These are phyloP conservation scores for Lerema accius DNA, from an alignment of 1,140 invertebrate species.

Conservation along the genomic window DNA sequence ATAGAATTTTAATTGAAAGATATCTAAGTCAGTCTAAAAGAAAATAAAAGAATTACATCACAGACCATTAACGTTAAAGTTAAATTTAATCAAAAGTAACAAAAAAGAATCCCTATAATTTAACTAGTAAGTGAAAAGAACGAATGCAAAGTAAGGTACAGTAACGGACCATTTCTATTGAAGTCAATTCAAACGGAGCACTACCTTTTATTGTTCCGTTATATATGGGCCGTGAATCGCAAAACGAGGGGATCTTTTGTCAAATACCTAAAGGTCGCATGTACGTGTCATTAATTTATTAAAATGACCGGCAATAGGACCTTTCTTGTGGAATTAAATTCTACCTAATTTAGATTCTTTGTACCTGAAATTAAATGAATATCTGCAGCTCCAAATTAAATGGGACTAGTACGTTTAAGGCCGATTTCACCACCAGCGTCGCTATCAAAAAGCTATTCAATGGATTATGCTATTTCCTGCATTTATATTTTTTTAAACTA, in stretches of 20 bases:
- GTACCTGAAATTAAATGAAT: background rate
- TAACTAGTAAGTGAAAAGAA: background rate
- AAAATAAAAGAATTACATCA: no score
- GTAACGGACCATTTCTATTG: background rate
- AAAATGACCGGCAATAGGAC: background rate
- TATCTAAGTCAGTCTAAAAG: no score
- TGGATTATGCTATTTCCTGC: no score
- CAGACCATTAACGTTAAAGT: no score
- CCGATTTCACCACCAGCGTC: no score
- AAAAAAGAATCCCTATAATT: background rate
- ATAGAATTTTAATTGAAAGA: no score
- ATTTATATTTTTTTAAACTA: no score
- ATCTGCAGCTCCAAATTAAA: background rate
- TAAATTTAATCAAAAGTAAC: no score
- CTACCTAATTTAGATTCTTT: background rate
- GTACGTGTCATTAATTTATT: conserved; percentile 1
- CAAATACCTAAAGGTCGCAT: background rate
- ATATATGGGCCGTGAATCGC: background rate
- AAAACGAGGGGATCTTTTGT: background rate
- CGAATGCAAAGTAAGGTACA: background rate
- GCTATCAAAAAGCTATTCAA: no score
- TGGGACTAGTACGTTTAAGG: background rate
- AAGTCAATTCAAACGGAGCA: background rate
- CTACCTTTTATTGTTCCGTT: background rate
- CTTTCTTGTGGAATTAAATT: background rate